A percentile compares a stretch with the other conserved stretches of the same genome.
Evolutionary conservation across 2,888 invertebrate genomes (phyloP).

Genomic region (Caenorhabditis afra): DNA sequence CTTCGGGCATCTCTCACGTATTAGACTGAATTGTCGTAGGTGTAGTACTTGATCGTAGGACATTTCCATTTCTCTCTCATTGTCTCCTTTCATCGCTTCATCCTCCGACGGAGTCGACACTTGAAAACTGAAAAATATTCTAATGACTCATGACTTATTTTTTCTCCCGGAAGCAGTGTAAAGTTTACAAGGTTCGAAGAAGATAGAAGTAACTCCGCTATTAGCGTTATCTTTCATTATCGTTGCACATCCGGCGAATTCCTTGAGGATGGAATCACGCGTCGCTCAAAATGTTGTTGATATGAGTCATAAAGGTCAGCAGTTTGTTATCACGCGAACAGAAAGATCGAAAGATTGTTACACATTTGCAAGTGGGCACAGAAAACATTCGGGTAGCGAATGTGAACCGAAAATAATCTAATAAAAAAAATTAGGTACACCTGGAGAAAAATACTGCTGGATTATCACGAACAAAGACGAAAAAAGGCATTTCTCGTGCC

Average conservation of each 20-base stretch:
- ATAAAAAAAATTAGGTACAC: too few species aligned
- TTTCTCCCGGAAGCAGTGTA: conserved; percentile 13
- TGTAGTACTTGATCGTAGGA: too few species aligned
- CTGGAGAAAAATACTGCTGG: too few species aligned
- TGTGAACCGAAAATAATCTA: not conserved
- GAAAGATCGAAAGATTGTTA: conserved; percentile 14
- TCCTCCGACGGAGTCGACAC: too few species aligned
- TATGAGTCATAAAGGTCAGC: not conserved
- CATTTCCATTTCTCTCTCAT: too few species aligned
- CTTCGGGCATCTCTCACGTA: too few species aligned
- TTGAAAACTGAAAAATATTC: conserved; percentile 33
- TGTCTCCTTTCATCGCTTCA: too few species aligned
- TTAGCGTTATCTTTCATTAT: too few species aligned
- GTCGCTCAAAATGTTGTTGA: conserved; percentile 16
- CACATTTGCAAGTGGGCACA: not conserved
- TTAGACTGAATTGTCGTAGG: too few species aligned
- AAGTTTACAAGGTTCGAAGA: conserved; percentile 19
- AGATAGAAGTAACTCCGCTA: too few species aligned
- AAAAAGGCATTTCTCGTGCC: too few species aligned
- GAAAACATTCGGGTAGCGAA: not conserved
- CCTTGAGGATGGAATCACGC: conserved; percentile 23
- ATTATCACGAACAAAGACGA: too few species aligned
- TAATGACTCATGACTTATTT: not conserved
- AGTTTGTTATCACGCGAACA: not conserved
- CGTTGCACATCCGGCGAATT: not conserved